phyloP scores from a whole-genome alignment of 2,113 vertebrate species.

The Phodopus roborovskii region DNA sequence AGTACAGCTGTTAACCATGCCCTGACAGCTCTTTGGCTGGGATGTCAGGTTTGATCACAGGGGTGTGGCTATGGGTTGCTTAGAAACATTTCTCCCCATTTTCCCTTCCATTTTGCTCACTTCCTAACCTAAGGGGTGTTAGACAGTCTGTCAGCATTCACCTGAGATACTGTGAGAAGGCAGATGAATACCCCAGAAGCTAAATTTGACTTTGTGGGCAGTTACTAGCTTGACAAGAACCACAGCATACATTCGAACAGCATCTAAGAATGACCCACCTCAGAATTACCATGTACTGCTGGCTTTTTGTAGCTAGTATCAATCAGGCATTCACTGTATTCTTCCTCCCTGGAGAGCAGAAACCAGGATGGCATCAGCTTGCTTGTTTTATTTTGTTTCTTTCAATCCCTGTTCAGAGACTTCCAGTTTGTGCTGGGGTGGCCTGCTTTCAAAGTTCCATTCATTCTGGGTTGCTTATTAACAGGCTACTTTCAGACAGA shows the following conservation, averaged over 20 bases:
- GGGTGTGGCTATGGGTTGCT: neutral
- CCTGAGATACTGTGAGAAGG: neutral
- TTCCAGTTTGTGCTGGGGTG: neutral
- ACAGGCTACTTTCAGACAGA: neutral
- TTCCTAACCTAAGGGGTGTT: neutral
- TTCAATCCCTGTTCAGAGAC: slow-evolving; percentile 18
- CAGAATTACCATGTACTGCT: neutral
- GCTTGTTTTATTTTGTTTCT: neutral
- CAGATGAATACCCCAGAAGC: slow-evolving; percentile 6
- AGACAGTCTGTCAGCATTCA: neutral
- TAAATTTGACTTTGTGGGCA: slow-evolving; percentile 8
- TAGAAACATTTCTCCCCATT: neutral
- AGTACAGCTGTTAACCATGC: neutral
- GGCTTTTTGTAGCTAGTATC: slow-evolving; percentile 27
- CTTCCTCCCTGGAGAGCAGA: neutral
- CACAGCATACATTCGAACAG: neutral
- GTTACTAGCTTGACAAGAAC: neutral
- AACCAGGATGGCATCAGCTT: neutral
- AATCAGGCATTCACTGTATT: neutral
- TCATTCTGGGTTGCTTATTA: neutral
- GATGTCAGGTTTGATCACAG: neutral
- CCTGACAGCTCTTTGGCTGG: neutral
- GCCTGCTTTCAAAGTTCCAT: neutral
- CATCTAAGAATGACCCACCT: slow-evolving; percentile 16
- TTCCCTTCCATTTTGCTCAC: neutral